These are phyloP conservation scores for Chiloscyllium plagiosum DNA, from an alignment of 2,113 vertebrate genomes.

Conservation along the genomic window DNA sequence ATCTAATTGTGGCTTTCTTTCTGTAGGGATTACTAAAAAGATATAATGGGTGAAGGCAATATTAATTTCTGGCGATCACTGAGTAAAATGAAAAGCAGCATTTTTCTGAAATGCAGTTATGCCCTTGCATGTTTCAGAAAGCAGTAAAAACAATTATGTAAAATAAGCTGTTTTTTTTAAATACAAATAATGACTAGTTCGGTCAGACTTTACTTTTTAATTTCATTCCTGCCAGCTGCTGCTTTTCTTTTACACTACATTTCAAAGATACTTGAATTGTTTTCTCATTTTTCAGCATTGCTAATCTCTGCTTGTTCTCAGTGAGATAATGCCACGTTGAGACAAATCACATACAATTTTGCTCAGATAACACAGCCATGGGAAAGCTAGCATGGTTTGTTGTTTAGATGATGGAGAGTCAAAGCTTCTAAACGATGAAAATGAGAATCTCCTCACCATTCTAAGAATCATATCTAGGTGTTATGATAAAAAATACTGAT, in stretches of 20 bases:
- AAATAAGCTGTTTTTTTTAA: background rate
- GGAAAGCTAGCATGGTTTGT: background rate
- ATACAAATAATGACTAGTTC: background rate
- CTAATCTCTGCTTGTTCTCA: background rate
- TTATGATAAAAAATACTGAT: background rate
- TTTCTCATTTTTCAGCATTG: background rate
- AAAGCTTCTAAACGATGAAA: background rate
- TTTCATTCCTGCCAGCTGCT: background rate
- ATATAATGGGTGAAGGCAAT: background rate
- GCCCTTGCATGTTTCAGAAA: background rate
- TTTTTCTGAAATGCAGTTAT: background rate
- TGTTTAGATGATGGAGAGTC: background rate
- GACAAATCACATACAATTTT: background rate
- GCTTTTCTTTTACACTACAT: background rate
- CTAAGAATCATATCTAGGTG: background rate
- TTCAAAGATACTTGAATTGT: background rate
- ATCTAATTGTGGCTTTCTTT: background rate
- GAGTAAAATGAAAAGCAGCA: conserved; percentile 22
- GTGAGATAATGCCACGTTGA: background rate
- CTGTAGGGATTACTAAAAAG: background rate
- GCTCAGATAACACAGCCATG: background rate
- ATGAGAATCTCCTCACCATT: background rate
- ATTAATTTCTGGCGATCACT: background rate
- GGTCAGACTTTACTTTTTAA: background rate
- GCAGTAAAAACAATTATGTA: background rate